Evolutionary conservation across 2,888 invertebrate genomes (phyloP).

Genomic region (Drosophila seclusa): DNA sequence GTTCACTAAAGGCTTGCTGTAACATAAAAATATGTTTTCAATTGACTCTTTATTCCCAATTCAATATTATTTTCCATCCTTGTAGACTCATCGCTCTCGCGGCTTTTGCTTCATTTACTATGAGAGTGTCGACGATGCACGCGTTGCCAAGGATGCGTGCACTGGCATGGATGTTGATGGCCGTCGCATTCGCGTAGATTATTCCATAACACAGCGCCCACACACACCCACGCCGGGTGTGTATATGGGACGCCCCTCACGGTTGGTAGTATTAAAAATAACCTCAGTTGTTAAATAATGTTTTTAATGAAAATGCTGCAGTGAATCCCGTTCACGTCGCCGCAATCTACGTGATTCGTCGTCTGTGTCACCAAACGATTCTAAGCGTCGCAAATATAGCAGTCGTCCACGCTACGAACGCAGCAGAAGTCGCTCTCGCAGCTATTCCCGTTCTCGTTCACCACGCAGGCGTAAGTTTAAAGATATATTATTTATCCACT

Average conservation of each 20-base stretch:
- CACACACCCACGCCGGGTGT: constrained; percentile 99
- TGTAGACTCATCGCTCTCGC: constrained; percentile 94
- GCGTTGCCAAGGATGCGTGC: constrained; percentile 96
- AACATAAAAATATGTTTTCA: constrained; percentile 46
- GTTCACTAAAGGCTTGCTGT: constrained; percentile 82
- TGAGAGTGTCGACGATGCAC: constrained; percentile 94
- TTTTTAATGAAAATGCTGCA: constrained; percentile 2
- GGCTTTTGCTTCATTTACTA: constrained; percentile 99
- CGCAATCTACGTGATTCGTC: constrained; percentile 42
- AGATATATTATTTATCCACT: neutral
- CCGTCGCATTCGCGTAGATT: constrained; percentile 96
- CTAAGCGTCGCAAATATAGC: constrained; percentile 37
- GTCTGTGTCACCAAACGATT: constrained; percentile 38
- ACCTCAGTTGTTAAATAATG: neutral
- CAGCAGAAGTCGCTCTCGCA: constrained; percentile 80
- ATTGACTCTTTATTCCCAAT: neutral
- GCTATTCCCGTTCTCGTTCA: constrained; percentile 75
- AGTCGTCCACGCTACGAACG: constrained; percentile 67
- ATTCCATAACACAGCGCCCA: constrained; percentile 97
- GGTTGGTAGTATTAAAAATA: constrained; percentile 48
- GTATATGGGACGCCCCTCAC: constrained; percentile 97
- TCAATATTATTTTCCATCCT: constrained; percentile 36
- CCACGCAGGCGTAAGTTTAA: constrained; percentile 64
- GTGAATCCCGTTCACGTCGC: constrained; percentile 52
- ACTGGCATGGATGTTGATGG: constrained; percentile 98